Conservation (phyloP, 2,888 invertebrate genomes). For the Troides aeacus region DNA sequence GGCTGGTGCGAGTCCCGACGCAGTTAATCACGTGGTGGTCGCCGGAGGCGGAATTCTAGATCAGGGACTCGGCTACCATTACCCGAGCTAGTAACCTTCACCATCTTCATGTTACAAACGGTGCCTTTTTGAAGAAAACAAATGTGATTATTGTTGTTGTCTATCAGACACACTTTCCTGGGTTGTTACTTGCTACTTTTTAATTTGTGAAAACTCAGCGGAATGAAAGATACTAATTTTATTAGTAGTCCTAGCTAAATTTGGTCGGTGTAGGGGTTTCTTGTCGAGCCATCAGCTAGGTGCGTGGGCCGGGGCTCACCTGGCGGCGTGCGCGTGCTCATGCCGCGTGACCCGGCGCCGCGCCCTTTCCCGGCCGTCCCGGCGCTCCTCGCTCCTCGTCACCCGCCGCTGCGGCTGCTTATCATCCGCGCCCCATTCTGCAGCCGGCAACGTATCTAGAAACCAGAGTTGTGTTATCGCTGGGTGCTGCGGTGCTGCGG, state of each 20-base stretch:
- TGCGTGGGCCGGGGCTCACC: constrained; percentile 37
- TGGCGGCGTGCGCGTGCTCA: constrained; percentile 43
- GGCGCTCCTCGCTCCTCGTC: constrained; percentile 28
- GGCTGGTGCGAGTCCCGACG: background rate
- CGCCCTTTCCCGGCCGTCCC: constrained; percentile 32
- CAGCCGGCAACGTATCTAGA: constrained; percentile 51
- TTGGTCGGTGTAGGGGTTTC: too few species aligned
- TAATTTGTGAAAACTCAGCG: too few species aligned
- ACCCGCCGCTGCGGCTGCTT: constrained; percentile 45
- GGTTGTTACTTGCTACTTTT: too few species aligned
- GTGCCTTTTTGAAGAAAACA: constrained; percentile 65
- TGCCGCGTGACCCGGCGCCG: constrained; percentile 42
- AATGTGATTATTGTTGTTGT: constrained; percentile 29
- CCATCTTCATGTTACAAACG: constrained; percentile 58
- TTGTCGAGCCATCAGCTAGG: too few species aligned
- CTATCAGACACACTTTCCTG: too few species aligned
- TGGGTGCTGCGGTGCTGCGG: background rate
- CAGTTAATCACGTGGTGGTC: constrained; percentile 14
- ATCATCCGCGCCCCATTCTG: constrained; percentile 58
- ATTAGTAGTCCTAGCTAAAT: too few species aligned
- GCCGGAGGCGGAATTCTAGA: constrained; percentile 10
- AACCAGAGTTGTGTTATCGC: background rate
- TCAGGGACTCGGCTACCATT: constrained; percentile 27
- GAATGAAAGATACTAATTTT: too few species aligned
- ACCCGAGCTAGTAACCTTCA: constrained; percentile 45